These are phyloP conservation scores for Adelphocoris suturalis DNA, from an alignment of 2,888 invertebrate genomes.

Conservation along the genomic window DNA sequence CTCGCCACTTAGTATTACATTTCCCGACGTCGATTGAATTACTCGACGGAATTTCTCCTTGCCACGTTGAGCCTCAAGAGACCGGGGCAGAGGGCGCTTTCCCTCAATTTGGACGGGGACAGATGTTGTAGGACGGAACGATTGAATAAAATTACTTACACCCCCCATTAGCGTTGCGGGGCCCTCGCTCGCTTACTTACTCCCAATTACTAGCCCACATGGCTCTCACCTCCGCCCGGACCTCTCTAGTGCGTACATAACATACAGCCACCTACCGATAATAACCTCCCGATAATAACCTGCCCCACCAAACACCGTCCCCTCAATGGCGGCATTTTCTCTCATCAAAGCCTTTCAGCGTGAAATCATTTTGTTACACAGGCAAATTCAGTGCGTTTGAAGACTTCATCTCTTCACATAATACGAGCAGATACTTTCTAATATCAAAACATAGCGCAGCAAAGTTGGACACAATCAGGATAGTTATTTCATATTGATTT, in stretches of 20 bases:
- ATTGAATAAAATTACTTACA: conserved; percentile 60
- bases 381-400: too few relatives aligned
- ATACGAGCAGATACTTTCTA: too few relatives aligned
- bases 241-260: not conserved
- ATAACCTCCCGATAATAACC: not conserved
- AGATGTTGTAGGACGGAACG: conserved; percentile 43
- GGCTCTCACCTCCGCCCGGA: conserved; percentile 49
- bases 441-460: too few relatives aligned
- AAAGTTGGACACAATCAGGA: too few relatives aligned
- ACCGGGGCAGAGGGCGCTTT: conserved; percentile 33
- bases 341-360: too few relatives aligned
- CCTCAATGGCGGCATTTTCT: too few relatives aligned
- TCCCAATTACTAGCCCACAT: conserved; percentile 57
- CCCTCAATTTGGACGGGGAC: conserved; percentile 62
- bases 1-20: not conserved
- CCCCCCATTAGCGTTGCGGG: conserved; percentile 52
- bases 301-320: not conserved
- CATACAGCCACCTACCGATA: not conserved
- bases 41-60: not conserved
- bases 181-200: conserved; percentile 59
- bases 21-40: not conserved
- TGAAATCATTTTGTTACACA: too few relatives aligned
- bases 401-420: too few relatives aligned
- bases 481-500: too few relatives aligned
- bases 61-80: not conserved